Percentiles rank a stretch among this genome's conserved stretches.
Conservation (phyloP, 2,888 invertebrate species). For the Nephrotoma appendiculata region DNA sequence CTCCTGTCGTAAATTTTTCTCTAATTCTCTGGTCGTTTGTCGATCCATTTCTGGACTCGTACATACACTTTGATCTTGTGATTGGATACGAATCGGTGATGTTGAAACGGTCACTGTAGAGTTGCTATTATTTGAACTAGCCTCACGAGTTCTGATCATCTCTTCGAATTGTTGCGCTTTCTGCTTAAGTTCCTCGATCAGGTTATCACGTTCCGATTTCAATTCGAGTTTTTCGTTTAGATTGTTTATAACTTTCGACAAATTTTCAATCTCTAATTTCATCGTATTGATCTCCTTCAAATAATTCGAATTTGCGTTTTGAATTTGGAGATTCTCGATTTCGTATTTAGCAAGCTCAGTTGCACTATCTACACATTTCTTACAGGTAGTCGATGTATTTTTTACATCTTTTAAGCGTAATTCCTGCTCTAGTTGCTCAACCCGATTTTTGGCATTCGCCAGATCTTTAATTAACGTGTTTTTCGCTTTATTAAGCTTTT, state of each 20-base stretch:
- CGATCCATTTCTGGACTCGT: constrained; percentile 30
- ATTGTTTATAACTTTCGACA: constrained; percentile 22
- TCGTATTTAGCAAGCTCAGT: constrained; percentile 27
- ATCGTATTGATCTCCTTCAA: constrained; percentile 23
- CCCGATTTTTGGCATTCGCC: constrained; percentile 38
- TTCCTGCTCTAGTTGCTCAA: constrained; percentile 37
- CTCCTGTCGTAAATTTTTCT: constrained; percentile 44
- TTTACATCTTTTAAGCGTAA: constrained; percentile 17
- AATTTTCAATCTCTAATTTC: constrained; percentile 23
- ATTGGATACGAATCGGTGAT: constrained; percentile 14
- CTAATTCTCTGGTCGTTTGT: constrained; percentile 17
- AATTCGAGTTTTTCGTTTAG: constrained; percentile 27
- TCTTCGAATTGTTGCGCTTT: constrained; percentile 50
- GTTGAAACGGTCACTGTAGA: constrained; percentile 22
- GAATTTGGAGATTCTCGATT: constrained; percentile 25
- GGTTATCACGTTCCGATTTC: constrained; percentile 40
- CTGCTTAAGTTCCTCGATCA: constrained; percentile 42
- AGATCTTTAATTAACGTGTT: constrained; percentile 35
- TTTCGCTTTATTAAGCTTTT: constrained; percentile 39
- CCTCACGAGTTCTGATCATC: constrained; percentile 40
- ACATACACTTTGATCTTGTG: constrained; percentile 22
- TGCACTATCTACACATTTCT: constrained; percentile 23
- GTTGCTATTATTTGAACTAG: constrained; percentile 18
- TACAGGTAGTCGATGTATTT: constrained; percentile 17
- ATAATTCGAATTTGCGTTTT: constrained; percentile 21